Evolutionary conservation across 2,113 vertebrate species (phyloP).

Genomic region (Epinephelus fuscoguttatus): DNA sequence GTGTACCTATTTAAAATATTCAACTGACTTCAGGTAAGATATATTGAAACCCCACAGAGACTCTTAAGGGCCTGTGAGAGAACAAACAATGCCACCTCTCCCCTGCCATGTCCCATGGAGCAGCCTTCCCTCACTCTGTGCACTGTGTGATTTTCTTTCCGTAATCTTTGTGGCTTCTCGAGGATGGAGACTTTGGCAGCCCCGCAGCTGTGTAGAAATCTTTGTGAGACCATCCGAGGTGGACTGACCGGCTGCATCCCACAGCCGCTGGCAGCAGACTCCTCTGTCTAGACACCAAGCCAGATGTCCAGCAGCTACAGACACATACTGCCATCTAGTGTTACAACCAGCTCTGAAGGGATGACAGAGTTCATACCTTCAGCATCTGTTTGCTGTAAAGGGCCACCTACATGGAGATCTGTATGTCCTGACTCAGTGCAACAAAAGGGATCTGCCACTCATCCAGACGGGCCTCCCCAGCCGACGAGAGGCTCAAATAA

Average conservation of each 20-base stretch:
- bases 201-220: constrained; percentile 19
- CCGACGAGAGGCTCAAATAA: constrained; percentile 46
- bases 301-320: constrained; percentile 43
- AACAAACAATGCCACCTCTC: constrained; percentile 15
- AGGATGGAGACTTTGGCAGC: constrained; percentile 33
- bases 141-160: constrained; percentile 47
- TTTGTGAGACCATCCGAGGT: constrained; percentile 35
- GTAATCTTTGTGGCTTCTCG: constrained; percentile 25
- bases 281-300: background rate
- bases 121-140: constrained; percentile 32
- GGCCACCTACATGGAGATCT: constrained; percentile 61
- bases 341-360: background rate
- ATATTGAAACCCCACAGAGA: constrained; percentile 14
- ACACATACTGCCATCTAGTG: constrained; percentile 81
- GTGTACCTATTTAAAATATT: background rate
- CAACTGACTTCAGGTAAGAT: background rate
- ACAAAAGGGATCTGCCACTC: constrained; percentile 45
- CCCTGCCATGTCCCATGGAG: constrained; percentile 20
- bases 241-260: constrained; percentile 25
- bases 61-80: background rate
- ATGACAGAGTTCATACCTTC: background rate
- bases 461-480: constrained; percentile 11
- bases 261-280: constrained; percentile 13
- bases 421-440: constrained; percentile 29
- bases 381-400: constrained; percentile 72